A percentile compares a stretch with the other conserved stretches of the same genome.
phyloP scores from a whole-genome alignment of 2,113 vertebrate species.

The Plectropomus leopardus region DNA sequence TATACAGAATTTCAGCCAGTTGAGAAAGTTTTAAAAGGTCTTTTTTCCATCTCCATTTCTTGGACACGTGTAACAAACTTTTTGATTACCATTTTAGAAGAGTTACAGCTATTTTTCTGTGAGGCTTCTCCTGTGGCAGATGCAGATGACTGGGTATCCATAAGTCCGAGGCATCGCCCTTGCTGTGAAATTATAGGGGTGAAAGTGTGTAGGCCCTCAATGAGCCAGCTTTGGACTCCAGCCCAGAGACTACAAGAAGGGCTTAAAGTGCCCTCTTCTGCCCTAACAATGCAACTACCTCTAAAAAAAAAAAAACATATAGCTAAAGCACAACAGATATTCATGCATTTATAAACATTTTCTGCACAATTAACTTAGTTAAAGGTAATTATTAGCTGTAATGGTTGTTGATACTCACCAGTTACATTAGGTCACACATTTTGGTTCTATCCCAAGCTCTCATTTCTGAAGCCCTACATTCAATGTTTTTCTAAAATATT shows the following conservation, averaged over 20 bases:
- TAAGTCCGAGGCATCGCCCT: slow-evolving; percentile 51
- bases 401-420: too few relatives aligned
- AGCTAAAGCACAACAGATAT: background rate
- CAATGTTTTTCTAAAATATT: too few relatives aligned
- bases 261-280: slow-evolving; percentile 63
- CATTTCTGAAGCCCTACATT: too few relatives aligned
- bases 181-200: slow-evolving; percentile 56
- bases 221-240: slow-evolving; percentile 10
- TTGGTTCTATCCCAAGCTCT: too few relatives aligned
- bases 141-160: slow-evolving; percentile 55
- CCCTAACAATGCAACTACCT: background rate
- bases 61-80: background rate
- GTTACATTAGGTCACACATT: too few relatives aligned
- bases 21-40: background rate
- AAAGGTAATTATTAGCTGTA: too few relatives aligned
- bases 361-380: background rate
- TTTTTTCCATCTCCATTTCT: background rate
- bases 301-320: background rate
- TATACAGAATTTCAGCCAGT: background rate
- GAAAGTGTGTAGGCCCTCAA: slow-evolving; percentile 19
- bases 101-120: slow-evolving; percentile 35
- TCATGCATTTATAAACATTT: background rate
- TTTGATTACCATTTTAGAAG: background rate
- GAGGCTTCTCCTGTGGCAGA: slow-evolving; percentile 39
- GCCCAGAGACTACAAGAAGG: background rate